These are phyloP conservation scores for Didymodactylos carnosus DNA, from an alignment of 2,888 invertebrate genomes.

Conservation along the genomic window DNA sequence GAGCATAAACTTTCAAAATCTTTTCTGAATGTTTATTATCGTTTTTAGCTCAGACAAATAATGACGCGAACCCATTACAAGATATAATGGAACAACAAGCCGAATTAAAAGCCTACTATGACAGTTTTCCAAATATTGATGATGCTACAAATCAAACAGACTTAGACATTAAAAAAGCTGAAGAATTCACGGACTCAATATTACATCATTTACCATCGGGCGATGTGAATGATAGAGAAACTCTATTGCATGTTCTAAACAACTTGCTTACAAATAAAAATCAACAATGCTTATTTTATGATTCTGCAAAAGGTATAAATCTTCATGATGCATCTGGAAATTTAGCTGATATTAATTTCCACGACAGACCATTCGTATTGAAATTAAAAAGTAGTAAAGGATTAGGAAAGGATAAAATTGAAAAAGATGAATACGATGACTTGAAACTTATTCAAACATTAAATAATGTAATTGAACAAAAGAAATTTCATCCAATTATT, in stretches of 20 bases:
- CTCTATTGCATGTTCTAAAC: neutral
- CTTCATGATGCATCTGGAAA: neutral
- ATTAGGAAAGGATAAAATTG: neutral
- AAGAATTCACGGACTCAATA: neutral
- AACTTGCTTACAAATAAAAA: neutral
- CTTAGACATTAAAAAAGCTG: neutral
- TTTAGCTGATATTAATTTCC: neutral
- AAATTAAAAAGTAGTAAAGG: neutral
- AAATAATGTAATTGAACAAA: neutral
- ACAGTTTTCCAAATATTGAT: neutral
- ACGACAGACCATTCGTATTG: neutral
- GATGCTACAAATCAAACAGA: neutral
- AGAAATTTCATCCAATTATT: neutral
- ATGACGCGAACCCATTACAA: too few species aligned
- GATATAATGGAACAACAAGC: neutral
- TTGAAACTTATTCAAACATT: neutral
- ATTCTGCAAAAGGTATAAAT: neutral
- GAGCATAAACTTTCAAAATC: too few species aligned
- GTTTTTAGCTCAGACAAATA: too few species aligned
- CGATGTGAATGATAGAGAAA: neutral
- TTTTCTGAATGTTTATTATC: too few species aligned
- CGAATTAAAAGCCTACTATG: neutral
- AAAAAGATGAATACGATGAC: neutral
- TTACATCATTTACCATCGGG: neutral
- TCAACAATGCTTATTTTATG: neutral